Evolutionary conservation across 1,140 invertebrate genomes (phyloP).

Genomic region (Brachionus rubens): DNA sequence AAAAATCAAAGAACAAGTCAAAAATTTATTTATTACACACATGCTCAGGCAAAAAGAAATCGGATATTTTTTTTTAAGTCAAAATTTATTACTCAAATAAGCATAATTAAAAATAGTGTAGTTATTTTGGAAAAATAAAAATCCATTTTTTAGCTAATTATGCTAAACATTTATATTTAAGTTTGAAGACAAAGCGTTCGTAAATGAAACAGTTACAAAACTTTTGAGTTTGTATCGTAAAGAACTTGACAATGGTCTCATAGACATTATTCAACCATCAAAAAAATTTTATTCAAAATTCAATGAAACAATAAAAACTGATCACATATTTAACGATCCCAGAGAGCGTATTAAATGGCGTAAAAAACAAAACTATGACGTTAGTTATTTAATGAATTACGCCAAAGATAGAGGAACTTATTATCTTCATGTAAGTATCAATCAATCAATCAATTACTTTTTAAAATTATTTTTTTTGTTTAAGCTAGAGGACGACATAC

Average conservation of each 20-base stretch:
- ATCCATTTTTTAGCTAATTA: no score
- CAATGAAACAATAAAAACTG: slow-evolving; percentile 55
- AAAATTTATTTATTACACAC: no score
- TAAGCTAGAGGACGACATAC: slow-evolving; percentile 91
- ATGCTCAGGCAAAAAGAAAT: no score
- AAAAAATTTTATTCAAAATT: slow-evolving; percentile 75
- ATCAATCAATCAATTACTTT: background rate
- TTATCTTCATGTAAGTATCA: slow-evolving; percentile 61
- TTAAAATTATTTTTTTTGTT: slow-evolving; percentile 67
- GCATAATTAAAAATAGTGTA: no score
- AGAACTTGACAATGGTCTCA: slow-evolving; percentile 73
- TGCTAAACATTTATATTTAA: no score
- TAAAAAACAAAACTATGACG: slow-evolving; percentile 93
- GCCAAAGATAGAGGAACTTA: slow-evolving; percentile 68
- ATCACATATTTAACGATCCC: slow-evolving; percentile 79
- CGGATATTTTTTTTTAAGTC: no score
- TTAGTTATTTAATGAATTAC: slow-evolving; percentile 92
- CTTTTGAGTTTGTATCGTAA: slow-evolving; percentile 72
- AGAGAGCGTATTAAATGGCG: slow-evolving; percentile 82
- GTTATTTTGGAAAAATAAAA: no score
- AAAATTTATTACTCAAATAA: no score
- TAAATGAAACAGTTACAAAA: slow-evolving; percentile 59
- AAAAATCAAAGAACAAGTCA: no score
- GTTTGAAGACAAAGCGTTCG: slow-evolving; percentile 57
- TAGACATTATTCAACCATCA: slow-evolving; percentile 83